Evolutionary conservation across 2,797 vertebrate species (phyloP).

Genomic region (Macropus fuliginosus): DNA sequence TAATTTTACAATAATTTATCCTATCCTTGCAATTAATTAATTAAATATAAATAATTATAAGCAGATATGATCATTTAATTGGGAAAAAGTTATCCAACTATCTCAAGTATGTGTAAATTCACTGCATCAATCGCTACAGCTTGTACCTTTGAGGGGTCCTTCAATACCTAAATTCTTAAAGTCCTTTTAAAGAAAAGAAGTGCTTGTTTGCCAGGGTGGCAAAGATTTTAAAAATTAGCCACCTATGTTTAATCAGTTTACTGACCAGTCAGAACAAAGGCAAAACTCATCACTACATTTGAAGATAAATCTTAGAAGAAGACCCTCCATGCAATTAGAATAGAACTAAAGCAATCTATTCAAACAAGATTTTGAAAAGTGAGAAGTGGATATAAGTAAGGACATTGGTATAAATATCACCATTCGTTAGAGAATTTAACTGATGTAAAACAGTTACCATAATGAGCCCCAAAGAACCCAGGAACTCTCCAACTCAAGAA

Average conservation of each 20-base stretch:
- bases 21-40: background rate
- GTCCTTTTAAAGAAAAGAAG: background rate
- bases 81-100: background rate
- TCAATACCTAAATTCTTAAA: background rate
- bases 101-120: background rate
- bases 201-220: background rate
- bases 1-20: background rate
- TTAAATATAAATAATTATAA: background rate
- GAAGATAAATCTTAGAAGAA: background rate
- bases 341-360: background rate
- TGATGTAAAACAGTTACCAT: background rate
- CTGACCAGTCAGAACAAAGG: background rate
- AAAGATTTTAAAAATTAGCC: background rate
- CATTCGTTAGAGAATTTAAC: background rate
- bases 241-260: background rate
- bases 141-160: background rate
- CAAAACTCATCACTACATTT: background rate
- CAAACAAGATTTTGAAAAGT: background rate
- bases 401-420: background rate
- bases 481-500: background rate
- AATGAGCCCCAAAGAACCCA: background rate
- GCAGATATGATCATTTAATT: background rate
- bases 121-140: background rate
- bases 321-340: background rate
- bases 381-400: background rate